A percentile compares a stretch with the other conserved stretches of the same genome.
These are phyloP conservation scores for Notolepis coatsorum DNA, from an alignment of 2,797 vertebrate species.

Conservation along the genomic window DNA sequence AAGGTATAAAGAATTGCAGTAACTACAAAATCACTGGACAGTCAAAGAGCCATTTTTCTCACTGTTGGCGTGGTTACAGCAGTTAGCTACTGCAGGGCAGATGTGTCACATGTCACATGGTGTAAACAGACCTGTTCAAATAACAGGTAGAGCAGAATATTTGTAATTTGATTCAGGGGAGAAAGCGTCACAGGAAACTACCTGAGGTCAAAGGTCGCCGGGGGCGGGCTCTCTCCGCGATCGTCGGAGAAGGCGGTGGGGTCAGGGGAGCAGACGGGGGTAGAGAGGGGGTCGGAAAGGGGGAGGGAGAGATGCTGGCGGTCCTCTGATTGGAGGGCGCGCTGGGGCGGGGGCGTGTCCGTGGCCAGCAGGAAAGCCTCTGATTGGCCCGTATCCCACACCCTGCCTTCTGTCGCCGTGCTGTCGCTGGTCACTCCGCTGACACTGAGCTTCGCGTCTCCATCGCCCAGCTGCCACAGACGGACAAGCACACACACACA, in stretches of 20 bases:
- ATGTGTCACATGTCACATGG: no score
- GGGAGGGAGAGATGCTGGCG: not conserved
- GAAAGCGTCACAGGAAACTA: no score
- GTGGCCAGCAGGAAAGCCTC: conserved; percentile 55
- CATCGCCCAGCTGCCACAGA: conserved; percentile 74
- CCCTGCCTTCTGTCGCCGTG: conserved; percentile 68
- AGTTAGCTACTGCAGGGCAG: no score
- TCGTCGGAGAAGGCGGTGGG: conserved; percentile 60
- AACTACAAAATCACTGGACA: no score
- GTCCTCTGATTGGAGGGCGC: conserved; percentile 25
- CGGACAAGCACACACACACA: no score
- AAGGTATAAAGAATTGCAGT: no score
- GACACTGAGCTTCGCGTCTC: conserved; percentile 61
- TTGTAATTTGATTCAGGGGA: no score
- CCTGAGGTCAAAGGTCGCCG: conserved; percentile 88
- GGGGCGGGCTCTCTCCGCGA: conserved; percentile 66
- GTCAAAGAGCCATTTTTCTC: no score
- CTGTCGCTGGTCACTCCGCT: conserved; percentile 68
- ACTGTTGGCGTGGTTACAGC: no score
- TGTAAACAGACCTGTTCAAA: no score
- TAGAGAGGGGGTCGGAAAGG: not conserved
- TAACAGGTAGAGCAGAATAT: no score
- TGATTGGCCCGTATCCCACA: conserved; percentile 46
- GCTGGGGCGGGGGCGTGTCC: conserved; percentile 51
- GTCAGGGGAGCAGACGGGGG: conserved; percentile 34